Base-by-base conservation (phyloP, 2,888 invertebrate species). In the Ptychoptera albimana region DNA sequence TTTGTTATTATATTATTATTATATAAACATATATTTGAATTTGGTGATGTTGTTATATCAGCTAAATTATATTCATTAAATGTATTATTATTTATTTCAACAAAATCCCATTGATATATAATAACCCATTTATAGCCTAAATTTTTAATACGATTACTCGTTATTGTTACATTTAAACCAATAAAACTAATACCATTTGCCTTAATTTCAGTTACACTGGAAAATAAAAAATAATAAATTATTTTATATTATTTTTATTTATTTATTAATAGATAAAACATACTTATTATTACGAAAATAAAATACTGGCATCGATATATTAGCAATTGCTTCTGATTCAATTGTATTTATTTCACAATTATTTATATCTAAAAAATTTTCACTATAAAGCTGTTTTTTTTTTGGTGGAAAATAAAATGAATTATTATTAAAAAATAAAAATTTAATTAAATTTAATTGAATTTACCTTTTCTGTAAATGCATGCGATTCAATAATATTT, bases 381-480 rank as follows among this genome's bases (percentile, higher is more conserved):
- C 10, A 13, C 30, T 13, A 42, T 15, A 11, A 11, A 35, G n/a
- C 11, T 35, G 15, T 8, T 14, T 14, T 14, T 8, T 14, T 13
- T 34, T 31, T 5, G 9, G 32, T 29, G 7, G 35, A 42, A 32
- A 40, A 16, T 16, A 41, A 34, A 23, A 5, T 23, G 23, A n/a
- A n/a, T 23, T 23, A 23, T 23, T 23, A 23, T 36, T 36, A 36
- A 12, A 11, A n/a, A 13, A 13, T 13, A n/a, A 36, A 36, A 2
- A 5, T 12, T 8, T 8, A 35, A 8, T 11, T 35, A 11, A 11
- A 35, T 5, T 11, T 35, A 5, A 8, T 11, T 35, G 7, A 12
- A 48, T 44, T 48, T 45, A 66, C 60, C 52, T 60, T 61, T 43
- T 56, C 59, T 6, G 63, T 62, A 14, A 65, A 55, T n/a, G 64